Evolutionary conservation across 1,140 invertebrate species (phyloP).

Genomic region (Steinernema feltiae): DNA sequence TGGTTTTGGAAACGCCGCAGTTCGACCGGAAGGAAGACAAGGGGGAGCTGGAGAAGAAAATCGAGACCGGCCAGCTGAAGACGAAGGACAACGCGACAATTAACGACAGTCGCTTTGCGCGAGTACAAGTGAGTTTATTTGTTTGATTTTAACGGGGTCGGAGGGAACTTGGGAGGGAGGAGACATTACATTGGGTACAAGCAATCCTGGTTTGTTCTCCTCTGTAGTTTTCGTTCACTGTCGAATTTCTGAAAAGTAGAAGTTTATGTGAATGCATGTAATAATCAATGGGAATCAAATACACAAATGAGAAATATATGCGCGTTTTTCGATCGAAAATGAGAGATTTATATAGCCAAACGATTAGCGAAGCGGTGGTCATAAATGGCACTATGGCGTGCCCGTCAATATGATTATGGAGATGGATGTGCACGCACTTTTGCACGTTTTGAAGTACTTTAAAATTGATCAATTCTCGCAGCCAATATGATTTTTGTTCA

Average conservation of each 20-base stretch:
- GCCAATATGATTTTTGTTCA: too few species aligned
- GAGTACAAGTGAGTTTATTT: constrained; percentile 14
- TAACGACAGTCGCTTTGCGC: background rate
- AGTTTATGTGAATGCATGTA: too few species aligned
- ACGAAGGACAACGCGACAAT: background rate
- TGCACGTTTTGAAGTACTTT: too few species aligned
- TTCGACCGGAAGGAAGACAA: background rate
- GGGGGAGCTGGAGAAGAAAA: background rate
- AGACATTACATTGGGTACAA: constrained; percentile 1
- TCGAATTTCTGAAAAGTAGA: background rate
- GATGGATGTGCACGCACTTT: background rate
- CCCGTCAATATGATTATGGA: background rate
- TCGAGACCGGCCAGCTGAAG: background rate
- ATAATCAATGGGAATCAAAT: too few species aligned
- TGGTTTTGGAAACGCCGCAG: background rate
- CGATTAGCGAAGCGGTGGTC: background rate
- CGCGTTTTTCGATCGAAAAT: too few species aligned
- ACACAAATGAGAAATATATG: too few species aligned
- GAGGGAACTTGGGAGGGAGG: background rate
- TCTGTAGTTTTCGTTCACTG: background rate
- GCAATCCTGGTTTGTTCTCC: background rate
- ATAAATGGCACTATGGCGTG: too few species aligned
- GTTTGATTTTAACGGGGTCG: background rate
- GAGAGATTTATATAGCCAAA: too few species aligned
- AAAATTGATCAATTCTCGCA: too few species aligned